phyloP scores from a whole-genome alignment of 2,888 invertebrate genomes.

The Steinernema hermaphroditum region DNA sequence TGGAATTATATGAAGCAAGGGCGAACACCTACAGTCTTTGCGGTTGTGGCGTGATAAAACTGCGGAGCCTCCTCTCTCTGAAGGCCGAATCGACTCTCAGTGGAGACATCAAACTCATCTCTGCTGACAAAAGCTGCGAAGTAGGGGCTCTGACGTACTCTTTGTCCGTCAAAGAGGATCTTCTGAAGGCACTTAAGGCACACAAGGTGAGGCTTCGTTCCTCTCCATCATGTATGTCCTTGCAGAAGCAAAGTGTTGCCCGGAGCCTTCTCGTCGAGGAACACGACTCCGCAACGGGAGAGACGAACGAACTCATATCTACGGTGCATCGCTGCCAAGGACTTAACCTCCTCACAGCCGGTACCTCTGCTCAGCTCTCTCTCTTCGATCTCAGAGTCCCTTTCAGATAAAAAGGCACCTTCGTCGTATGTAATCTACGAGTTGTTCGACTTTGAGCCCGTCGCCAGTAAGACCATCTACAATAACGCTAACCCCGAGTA shows the following conservation, averaged over 20 bases:
- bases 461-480: not conserved
- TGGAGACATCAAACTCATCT: slow-evolving; percentile 32
- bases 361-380: slow-evolving; percentile 7
- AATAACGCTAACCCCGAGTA: slow-evolving; percentile 12
- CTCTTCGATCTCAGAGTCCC: not conserved
- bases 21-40: slow-evolving; percentile 49
- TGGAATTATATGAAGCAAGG: slow-evolving; percentile 59
- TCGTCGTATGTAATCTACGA: slow-evolving; percentile 41
- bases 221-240: too few relatives aligned
- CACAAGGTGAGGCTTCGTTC: slow-evolving; percentile 44
- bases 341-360: slow-evolving; percentile 37
- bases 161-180: not conserved
- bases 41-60: slow-evolving; percentile 46
- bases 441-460: slow-evolving; percentile 33
- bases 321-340: slow-evolving; percentile 45
- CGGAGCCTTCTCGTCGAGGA: slow-evolving; percentile 32
- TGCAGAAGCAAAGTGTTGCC: slow-evolving; percentile 49
- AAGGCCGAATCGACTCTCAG: not conserved
- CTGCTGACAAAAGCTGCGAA: not conserved
- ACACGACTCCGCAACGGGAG: not conserved
- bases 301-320: slow-evolving; percentile 44
- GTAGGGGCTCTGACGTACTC: not conserved
- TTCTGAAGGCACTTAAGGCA: slow-evolving; percentile 41
- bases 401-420: not conserved
- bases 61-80: not conserved